phyloP scores from a whole-genome alignment of 2,113 vertebrate species.

The Myotis yumanensis region DNA sequence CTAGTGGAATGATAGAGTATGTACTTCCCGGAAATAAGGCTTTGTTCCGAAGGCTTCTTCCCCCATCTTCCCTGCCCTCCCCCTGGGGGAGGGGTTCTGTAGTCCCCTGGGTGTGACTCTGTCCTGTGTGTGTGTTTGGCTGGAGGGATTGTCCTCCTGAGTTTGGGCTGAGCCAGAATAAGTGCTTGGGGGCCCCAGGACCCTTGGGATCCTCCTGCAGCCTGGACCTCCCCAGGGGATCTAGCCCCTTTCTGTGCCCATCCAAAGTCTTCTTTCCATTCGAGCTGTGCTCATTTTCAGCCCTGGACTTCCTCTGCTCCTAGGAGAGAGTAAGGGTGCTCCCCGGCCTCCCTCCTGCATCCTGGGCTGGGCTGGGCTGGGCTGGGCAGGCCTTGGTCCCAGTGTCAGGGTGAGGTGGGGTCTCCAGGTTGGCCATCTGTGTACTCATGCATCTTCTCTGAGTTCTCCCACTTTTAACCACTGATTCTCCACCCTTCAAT shows the following conservation, averaged over 20 bases:
- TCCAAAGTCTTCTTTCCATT: conserved; percentile 8
- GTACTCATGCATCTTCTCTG: neutral
- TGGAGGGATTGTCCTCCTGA: neutral
- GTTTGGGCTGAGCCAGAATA: neutral
- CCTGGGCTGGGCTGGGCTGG: too few relatives aligned
- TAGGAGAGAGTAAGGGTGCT: neutral
- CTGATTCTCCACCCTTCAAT: neutral
- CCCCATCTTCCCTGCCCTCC: neutral
- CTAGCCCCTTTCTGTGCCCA: neutral
- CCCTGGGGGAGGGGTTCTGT: neutral
- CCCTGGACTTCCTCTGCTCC: neutral
- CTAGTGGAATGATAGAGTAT: neutral
- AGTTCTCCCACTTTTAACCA: neutral
- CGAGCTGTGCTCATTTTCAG: neutral
- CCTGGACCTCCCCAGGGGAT: neutral
- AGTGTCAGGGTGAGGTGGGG: neutral
- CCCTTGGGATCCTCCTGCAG: neutral
- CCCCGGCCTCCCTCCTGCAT: neutral
- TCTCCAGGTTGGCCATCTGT: neutral
- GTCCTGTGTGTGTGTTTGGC: neutral
- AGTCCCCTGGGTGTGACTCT: neutral
- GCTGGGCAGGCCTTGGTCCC: neutral
- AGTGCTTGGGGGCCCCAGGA: neutral
- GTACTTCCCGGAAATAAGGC: neutral
- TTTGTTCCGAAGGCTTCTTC: neutral